phyloP scores from a whole-genome alignment of 2,888 invertebrate species.

The Perdita meconis region DNA sequence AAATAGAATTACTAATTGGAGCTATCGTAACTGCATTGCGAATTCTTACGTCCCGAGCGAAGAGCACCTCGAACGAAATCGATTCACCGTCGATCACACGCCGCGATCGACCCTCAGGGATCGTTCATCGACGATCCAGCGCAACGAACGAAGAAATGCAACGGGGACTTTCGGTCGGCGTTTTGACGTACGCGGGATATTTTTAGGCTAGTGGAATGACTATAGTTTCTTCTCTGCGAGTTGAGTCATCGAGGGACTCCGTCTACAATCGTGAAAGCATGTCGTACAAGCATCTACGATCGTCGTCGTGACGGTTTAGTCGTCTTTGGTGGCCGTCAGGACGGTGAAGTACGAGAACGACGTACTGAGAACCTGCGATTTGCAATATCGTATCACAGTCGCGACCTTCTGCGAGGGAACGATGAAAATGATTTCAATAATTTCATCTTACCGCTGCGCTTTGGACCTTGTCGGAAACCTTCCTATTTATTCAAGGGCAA shows the following conservation, averaged over 20 bases:
- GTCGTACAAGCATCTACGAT: conserved; percentile 21
- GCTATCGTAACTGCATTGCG: not conserved
- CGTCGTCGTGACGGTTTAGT: conserved; percentile 38
- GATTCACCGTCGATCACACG: not conserved
- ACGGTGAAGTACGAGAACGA: conserved; percentile 80
- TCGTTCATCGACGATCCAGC: not conserved
- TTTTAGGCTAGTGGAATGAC: conserved; percentile 62
- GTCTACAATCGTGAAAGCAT: conserved; percentile 40
- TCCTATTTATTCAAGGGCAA: too few relatives aligned
- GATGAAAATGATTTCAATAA: not conserved
- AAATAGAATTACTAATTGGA: not conserved
- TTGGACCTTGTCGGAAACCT: too few relatives aligned
- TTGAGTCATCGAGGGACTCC: conserved; percentile 53
- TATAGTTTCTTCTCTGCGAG: conserved; percentile 54
- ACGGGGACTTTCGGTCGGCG: conserved; percentile 26
- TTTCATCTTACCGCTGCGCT: too few relatives aligned
- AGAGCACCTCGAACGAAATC: not conserved
- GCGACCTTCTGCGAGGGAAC: not conserved
- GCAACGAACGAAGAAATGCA: not conserved
- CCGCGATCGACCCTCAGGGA: not conserved
- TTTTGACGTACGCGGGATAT: conserved; percentile 64
- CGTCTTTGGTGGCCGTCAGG: conserved; percentile 61
- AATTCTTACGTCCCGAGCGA: not conserved
- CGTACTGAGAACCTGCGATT: conserved; percentile 75
- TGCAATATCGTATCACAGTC: not conserved